Evolutionary conservation across 2,888 invertebrate genomes (phyloP).

Genomic region (Volucella inflata): DNA sequence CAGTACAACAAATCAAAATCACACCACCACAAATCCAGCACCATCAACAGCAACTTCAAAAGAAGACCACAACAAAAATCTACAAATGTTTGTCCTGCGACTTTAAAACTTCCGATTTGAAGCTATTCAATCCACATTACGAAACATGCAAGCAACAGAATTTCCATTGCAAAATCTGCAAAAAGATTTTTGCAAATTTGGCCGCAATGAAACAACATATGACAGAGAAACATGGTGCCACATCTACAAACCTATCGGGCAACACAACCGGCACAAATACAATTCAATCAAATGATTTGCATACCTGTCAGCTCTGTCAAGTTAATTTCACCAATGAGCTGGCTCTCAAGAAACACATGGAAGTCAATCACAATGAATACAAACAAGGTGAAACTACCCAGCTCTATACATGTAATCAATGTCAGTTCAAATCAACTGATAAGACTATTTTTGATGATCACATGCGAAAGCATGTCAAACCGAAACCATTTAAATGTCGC

Average conservation of each 20-base stretch:
- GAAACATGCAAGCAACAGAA: slow-evolving; percentile 83
- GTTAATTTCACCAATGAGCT: slow-evolving; percentile 82
- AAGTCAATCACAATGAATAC: slow-evolving; percentile 82
- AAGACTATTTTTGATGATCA: slow-evolving; percentile 83
- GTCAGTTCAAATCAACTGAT: slow-evolving; percentile 83
- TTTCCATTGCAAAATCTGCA: slow-evolving; percentile 83
- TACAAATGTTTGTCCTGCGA: slow-evolving; percentile 84
- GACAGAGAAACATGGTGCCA: slow-evolving; percentile 82
- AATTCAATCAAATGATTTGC: slow-evolving; percentile 79
- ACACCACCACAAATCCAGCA: slow-evolving; percentile 77
- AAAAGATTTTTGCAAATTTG: slow-evolving; percentile 82
- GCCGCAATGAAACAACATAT: slow-evolving; percentile 83
- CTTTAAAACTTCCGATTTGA: slow-evolving; percentile 83
- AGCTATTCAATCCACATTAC: slow-evolving; percentile 83
- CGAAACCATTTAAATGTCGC: slow-evolving; percentile 84
- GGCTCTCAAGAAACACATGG: slow-evolving; percentile 83
- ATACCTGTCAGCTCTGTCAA: slow-evolving; percentile 82
- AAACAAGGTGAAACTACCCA: slow-evolving; percentile 79
- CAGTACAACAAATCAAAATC: slow-evolving; percentile 80
- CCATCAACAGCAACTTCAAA: slow-evolving; percentile 78
- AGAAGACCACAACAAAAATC: slow-evolving; percentile 81
- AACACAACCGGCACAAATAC: slow-evolving; percentile 32
- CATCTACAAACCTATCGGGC: slow-evolving; percentile 30
- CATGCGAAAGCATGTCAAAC: slow-evolving; percentile 82
- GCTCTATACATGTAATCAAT: slow-evolving; percentile 82